Evolutionary conservation across 2,113 vertebrate genomes (phyloP).

Genomic region (Malurus cyaneus): DNA sequence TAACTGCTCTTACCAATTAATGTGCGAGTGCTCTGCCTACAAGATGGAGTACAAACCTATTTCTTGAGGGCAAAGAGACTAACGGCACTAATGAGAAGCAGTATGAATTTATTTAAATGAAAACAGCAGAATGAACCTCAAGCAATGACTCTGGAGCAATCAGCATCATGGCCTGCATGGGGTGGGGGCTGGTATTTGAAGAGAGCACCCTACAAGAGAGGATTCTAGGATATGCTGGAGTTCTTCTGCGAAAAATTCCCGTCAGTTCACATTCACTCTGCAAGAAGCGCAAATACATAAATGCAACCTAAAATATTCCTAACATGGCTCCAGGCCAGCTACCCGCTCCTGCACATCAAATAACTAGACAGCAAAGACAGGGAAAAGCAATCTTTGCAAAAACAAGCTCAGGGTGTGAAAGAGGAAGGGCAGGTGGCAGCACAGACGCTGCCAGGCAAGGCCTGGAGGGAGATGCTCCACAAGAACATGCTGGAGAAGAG

Average conservation of each 20-base stretch:
- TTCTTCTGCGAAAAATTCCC: neutral
- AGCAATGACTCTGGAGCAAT: neutral
- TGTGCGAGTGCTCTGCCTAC: neutral
- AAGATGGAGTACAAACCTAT: neutral
- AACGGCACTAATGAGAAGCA: neutral
- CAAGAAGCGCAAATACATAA: neutral
- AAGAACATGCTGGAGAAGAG: fast-evolving
- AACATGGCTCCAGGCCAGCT: neutral
- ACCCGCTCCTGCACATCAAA: neutral
- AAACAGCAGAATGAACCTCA: neutral
- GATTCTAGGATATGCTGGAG: neutral
- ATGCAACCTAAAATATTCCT: neutral
- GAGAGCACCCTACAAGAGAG: neutral
- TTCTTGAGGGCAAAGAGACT: conserved; percentile 1
- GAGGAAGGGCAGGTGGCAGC: neutral
- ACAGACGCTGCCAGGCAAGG: fast-evolving
- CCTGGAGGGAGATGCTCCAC: neutral
- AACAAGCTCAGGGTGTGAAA: neutral
- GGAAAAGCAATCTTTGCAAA: neutral
- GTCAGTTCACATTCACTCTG: neutral
- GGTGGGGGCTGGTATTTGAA: neutral
- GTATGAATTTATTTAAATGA: neutral
- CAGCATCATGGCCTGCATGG: neutral
- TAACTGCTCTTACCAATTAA: neutral
- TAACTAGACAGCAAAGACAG: neutral